Conservation (phyloP, 35 echinoderm and acorn worm species). For the Heliocidaris erythrogramma region DNA sequence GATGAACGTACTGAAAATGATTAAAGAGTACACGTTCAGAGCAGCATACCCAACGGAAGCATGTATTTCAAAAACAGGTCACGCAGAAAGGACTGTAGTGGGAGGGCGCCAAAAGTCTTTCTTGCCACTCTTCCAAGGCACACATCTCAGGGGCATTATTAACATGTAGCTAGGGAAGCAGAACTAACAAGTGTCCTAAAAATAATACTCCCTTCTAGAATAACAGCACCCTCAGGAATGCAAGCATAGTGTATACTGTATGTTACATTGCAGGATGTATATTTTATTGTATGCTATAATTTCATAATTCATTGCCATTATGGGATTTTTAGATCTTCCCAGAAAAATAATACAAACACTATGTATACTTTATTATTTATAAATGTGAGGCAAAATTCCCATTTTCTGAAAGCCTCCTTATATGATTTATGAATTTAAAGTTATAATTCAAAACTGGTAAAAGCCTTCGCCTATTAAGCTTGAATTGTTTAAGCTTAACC, state of each 20-base stretch:
- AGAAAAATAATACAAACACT: too few species aligned
- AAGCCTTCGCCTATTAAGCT: too few species aligned
- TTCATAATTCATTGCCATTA: too few species aligned
- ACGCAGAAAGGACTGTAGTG: background rate
- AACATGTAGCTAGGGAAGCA: background rate
- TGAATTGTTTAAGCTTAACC: too few species aligned
- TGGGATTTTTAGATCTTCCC: too few species aligned
- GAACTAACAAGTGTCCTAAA: background rate
- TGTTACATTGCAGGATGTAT: too few species aligned
- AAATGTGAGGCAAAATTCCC: too few species aligned
- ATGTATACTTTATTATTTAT: too few species aligned
- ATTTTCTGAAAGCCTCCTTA: too few species aligned
- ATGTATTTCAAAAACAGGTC: background rate
- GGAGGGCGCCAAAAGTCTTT: background rate
- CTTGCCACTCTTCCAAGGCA: background rate
- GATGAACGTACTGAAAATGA: background rate
- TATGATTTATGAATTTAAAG: too few species aligned
- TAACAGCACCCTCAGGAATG: background rate
- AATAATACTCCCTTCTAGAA: background rate
- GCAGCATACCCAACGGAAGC: background rate
- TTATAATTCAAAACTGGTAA: too few species aligned
- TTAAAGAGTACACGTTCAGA: background rate
- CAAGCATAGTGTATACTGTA: background rate
- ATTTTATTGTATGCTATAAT: too few species aligned
- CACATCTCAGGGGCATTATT: conserved; percentile 1